A percentile compares a stretch with the other conserved stretches of the same genome.
Evolutionary conservation across 2,113 vertebrate species (phyloP).

Genomic region (Gallinago paraguaiae): DNA sequence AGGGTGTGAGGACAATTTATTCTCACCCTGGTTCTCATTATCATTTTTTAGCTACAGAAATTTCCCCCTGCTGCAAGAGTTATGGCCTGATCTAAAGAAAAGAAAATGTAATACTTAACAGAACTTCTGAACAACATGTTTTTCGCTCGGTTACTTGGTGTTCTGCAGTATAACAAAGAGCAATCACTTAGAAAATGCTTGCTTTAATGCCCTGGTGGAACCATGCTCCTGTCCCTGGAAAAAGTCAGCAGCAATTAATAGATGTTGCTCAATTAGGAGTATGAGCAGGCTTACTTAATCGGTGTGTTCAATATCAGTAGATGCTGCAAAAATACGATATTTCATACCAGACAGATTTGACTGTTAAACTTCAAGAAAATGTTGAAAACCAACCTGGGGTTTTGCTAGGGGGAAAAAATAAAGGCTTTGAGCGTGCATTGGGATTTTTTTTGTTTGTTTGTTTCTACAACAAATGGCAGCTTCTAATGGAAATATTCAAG

Average conservation of each 20-base stretch:
- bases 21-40: not conserved
- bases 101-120: not conserved
- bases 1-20: not conserved
- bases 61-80: not conserved
- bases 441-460: not conserved
- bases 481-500: not conserved
- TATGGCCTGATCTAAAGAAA: not conserved
- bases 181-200: not conserved
- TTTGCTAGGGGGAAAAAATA: not conserved
- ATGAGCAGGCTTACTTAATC: not conserved
- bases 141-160: not conserved
- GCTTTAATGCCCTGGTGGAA: not conserved
- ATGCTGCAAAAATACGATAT: not conserved
- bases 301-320: not conserved
- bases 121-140: not conserved
- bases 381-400: not conserved
- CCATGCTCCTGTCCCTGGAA: not conserved
- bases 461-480: not conserved
- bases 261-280: not conserved
- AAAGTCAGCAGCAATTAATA: not conserved
- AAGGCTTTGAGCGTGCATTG: not conserved
- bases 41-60: not conserved
- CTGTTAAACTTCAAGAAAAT: not conserved
- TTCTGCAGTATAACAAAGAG: not conserved
- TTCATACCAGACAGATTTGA: not conserved